Evolutionary conservation across 2,797 vertebrate genomes (phyloP).

Genomic region (Poecilia wingei): DNA sequence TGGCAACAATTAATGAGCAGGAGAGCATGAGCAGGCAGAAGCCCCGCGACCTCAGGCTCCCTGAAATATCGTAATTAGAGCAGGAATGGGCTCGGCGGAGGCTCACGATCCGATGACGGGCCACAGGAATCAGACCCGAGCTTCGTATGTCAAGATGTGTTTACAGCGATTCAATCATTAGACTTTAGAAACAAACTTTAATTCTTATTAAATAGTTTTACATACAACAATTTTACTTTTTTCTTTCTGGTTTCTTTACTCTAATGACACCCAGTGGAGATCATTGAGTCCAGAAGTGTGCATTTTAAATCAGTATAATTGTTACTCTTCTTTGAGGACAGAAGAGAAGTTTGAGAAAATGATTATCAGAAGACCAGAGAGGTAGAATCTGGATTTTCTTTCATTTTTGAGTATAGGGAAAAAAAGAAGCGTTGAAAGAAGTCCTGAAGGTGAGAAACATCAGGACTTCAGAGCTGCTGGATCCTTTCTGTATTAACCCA

Average conservation of each 20-base stretch:
- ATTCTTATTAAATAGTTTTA: background rate
- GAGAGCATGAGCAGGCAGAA: conserved; percentile 53
- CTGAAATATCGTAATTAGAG: conserved; percentile 61
- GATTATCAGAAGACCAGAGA: background rate
- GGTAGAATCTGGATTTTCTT: background rate
- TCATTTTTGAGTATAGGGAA: background rate
- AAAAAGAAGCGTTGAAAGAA: background rate
- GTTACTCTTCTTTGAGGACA: background rate
- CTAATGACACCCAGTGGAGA: background rate
- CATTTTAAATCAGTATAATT: background rate
- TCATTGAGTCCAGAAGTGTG: background rate
- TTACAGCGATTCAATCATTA: background rate
- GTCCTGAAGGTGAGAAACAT: background rate
- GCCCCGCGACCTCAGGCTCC: conserved; percentile 56
- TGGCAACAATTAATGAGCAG: conserved; percentile 70
- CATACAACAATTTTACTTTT: background rate
- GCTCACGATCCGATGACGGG: conserved; percentile 8
- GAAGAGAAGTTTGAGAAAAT: background rate
- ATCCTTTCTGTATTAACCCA: background rate
- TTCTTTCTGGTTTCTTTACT: background rate
- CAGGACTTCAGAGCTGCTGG: background rate
- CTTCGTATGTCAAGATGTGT: background rate
- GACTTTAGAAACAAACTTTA: background rate
- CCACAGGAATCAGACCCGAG: background rate
- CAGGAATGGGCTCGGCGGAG: conserved; percentile 31